Base-by-base conservation (phyloP, 64 coral and sea anemone species). In the Astreopora myriophthalma region DNA sequence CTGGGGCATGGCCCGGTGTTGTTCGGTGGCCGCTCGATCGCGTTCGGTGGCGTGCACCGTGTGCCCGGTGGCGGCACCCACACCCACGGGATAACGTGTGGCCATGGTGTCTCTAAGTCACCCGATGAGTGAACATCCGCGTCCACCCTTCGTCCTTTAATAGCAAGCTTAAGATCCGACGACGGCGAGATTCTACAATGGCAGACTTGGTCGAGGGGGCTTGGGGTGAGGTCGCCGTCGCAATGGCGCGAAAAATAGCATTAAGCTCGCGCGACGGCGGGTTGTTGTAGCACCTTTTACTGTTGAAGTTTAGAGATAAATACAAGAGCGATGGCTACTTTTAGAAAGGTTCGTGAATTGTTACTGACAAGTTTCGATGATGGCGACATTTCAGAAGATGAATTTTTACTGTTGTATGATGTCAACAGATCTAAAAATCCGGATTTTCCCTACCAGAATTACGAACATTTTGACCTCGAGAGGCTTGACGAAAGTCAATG, bases 221-320 rank as follows among this genome's bases (percentile, higher is more conserved):
- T 48, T 89, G 87, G 73, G 51, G 34, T 76, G 55, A 89, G 73
- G 72, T 77, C 34, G 52, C 73, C 72, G 73, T 89, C 61, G 31
- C 73, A 76, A 66, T 88, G 72, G 87, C 87, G 87, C 48, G 32
- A 89, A 89, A 76, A 77, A 20, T 58, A 60, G 29, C 26, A 71
- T 28, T 89, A 8, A 77, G 31, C 25, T 30, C 30, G 25, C 85
- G 35, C 40, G 25, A 63, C 49, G 71, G 71, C 70, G 30, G 86
- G 68, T 10, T 87, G 63, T 60, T n/a, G 19, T 38, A 63, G 30
- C 52, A 20, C 37, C 79, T 58, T 82, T 82, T 39, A 1, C 16
- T 7, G 73, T 73, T 24, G 20, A 73, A 57, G 17, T 57, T 20
- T 40, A 72, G 52, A n/a, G 52, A 58, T 16, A 20, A 16, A 20